These are phyloP conservation scores for Drosophila colorata DNA, from an alignment of 2,888 invertebrate genomes.

Conservation along the genomic window DNA sequence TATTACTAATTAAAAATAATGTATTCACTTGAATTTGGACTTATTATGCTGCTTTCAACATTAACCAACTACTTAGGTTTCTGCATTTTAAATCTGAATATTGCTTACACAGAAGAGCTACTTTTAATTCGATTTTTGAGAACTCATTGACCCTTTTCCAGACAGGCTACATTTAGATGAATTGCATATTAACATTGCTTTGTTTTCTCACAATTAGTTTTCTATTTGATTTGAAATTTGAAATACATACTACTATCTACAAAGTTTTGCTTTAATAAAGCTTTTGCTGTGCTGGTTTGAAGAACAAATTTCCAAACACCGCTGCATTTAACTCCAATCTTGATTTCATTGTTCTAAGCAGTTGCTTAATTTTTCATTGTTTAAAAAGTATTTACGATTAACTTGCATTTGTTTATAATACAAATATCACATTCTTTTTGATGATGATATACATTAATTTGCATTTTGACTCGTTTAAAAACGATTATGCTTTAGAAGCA, in stretches of 20 bases:
- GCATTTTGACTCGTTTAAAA: conserved; percentile 49
- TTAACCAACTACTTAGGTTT: conserved; percentile 53
- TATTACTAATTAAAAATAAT: conserved; percentile 44
- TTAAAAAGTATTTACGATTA: conserved; percentile 59
- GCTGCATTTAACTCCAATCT: conserved; percentile 39
- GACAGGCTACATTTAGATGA: conserved; percentile 28
- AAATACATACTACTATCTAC: conserved; percentile 22
- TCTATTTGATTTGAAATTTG: conserved; percentile 11
- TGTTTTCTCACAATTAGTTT: conserved; percentile 23
- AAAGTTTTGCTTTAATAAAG: conserved; percentile 26
- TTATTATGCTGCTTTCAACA: conserved; percentile 42
- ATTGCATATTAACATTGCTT: conserved; percentile 68
- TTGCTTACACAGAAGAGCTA: conserved; percentile 51
- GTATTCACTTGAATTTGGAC: conserved; percentile 43
- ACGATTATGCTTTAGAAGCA: conserved; percentile 49
- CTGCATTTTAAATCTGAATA: conserved; percentile 38
- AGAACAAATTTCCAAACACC: conserved; percentile 33
- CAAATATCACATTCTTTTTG: conserved; percentile 80
- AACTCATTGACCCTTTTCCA: conserved; percentile 5
- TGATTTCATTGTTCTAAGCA: conserved; percentile 19
- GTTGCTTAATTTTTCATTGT: conserved; percentile 29
- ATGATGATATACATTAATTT: conserved; percentile 75
- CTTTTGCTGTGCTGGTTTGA: conserved; percentile 14
- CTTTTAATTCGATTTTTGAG: conserved; percentile 10
- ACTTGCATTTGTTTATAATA: conserved; percentile 77